A percentile compares a stretch with the other conserved stretches of the same genome.
Conservation (phyloP, 2,113 vertebrate genomes). For the Trochalopteron elliotii region DNA sequence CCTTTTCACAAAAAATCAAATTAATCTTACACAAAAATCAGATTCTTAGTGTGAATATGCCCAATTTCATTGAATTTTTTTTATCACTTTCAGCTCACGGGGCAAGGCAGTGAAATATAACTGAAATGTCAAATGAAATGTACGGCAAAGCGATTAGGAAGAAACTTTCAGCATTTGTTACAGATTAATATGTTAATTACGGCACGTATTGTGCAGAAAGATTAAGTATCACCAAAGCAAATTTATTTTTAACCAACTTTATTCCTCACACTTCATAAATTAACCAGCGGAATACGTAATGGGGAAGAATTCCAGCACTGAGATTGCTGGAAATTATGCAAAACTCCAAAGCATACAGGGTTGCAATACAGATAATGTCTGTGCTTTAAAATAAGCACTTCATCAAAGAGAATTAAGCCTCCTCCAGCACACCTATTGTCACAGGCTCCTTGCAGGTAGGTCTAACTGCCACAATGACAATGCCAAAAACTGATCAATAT, state of each 20-base stretch:
- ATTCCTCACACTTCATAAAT: constrained; percentile 64
- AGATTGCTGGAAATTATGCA: constrained; percentile 55
- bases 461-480: neutral
- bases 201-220: constrained; percentile 35
- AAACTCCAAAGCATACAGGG: constrained; percentile 29
- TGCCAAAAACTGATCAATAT: neutral
- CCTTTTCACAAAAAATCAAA: constrained; percentile 48
- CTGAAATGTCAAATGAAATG: constrained; percentile 48
- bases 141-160: constrained; percentile 50
- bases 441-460: neutral
- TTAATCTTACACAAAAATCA: constrained; percentile 31
- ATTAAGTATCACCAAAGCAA: constrained; percentile 68
- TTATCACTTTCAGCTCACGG: neutral
- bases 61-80: constrained; percentile 12
- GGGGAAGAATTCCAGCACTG: neutral
- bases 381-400: constrained; percentile 36
- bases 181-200: constrained; percentile 73
- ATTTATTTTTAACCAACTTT: constrained; percentile 71
- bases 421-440: neutral
- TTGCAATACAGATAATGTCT: constrained; percentile 37
- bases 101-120: constrained; percentile 39
- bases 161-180: constrained; percentile 60
- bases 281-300: constrained; percentile 46
- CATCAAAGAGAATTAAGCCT: constrained; percentile 34
- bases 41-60: constrained; percentile 29